phyloP scores from a whole-genome alignment of 2,888 invertebrate genomes.

The Apamea epomidion region DNA sequence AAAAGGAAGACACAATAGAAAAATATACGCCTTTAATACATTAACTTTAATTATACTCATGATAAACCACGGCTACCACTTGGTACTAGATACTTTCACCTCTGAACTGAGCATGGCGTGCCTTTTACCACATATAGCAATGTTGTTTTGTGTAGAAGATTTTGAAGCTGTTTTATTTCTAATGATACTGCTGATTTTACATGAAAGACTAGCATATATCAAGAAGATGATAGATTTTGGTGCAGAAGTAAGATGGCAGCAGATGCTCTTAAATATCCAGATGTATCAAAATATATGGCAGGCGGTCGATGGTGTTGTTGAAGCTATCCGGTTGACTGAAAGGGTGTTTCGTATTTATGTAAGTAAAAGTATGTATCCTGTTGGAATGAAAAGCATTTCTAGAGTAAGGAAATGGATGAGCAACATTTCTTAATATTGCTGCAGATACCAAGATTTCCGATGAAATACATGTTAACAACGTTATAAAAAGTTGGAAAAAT shows the following conservation, averaged over 20 bases:
- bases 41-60: neutral
- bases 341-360: conserved; percentile 21
- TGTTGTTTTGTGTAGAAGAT: conserved; percentile 22
- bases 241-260: conserved; percentile 18
- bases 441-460: neutral
- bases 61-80: neutral
- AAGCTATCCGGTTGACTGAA: conserved; percentile 18
- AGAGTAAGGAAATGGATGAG: neutral
- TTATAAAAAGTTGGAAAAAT: neutral
- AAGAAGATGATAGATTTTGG: conserved; percentile 23
- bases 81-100: neutral
- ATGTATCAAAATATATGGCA: conserved; percentile 26
- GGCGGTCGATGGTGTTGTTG: conserved; percentile 9
- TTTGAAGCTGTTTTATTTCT: conserved; percentile 26
- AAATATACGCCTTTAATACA: conserved; percentile 13
- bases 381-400: neutral
- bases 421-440: neutral
- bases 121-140: neutral
- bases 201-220: conserved; percentile 19
- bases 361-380: neutral
- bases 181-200: conserved; percentile 11
- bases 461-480: neutral
- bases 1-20: conserved; percentile 12
- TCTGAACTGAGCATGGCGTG: neutral
- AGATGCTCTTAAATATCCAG: neutral